A percentile compares a stretch with the other conserved stretches of the same genome.
phyloP scores from a whole-genome alignment of 2,113 vertebrate genomes.

The Gopherus evgoodei region DNA sequence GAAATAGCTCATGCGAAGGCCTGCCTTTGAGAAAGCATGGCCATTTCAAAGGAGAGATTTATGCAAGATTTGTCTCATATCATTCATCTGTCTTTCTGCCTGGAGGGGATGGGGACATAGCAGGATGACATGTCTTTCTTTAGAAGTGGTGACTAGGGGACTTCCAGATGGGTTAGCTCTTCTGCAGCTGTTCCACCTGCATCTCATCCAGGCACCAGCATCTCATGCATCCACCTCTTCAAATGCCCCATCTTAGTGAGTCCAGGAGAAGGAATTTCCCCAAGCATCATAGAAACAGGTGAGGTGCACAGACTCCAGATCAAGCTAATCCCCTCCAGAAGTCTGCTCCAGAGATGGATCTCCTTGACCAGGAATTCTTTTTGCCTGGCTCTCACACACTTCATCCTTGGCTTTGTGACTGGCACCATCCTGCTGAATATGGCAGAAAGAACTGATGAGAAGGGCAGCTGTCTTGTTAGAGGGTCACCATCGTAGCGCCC shows the following conservation, averaged over 20 bases:
- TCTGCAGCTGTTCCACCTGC: not conserved
- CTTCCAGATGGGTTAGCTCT: not conserved
- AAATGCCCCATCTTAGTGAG: not conserved
- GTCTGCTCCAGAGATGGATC: not conserved
- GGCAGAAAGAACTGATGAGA: not conserved
- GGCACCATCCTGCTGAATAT: not conserved
- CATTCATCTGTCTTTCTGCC: not conserved
- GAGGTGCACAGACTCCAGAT: not conserved
- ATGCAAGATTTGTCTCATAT: not conserved
- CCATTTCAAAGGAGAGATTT: not conserved
- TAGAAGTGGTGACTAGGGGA: not conserved
- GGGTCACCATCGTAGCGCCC: rapidly evolving
- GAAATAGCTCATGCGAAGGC: rapidly evolving
- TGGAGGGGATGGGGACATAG: rapidly evolving
- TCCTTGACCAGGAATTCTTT: not conserved
- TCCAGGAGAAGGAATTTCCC: not conserved
- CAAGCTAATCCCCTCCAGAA: not conserved
- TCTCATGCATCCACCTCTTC: not conserved
- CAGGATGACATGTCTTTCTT: not conserved
- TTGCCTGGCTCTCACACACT: not conserved
- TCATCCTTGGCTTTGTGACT: not conserved
- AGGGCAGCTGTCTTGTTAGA: not conserved
- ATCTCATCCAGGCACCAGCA: not conserved
- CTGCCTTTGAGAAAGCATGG: rapidly evolving
- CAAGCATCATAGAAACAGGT: not conserved